A percentile compares a stretch with the other conserved stretches of the same genome.
These are phyloP conservation scores for Anomalospiza imberbis DNA, from an alignment of 2,797 vertebrate species.

Conservation along the genomic window DNA sequence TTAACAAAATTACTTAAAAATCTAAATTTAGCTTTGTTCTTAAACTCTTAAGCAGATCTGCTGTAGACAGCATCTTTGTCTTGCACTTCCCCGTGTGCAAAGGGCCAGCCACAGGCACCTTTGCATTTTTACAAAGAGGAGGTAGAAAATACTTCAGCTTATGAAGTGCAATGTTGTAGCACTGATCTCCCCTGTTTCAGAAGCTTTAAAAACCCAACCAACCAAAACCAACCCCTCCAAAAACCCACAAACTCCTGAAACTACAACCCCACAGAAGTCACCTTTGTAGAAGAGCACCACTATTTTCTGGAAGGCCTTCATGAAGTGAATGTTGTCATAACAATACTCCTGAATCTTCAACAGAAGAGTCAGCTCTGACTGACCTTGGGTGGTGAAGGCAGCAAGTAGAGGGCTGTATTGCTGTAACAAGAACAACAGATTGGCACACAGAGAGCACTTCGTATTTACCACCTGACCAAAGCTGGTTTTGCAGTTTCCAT, in stretches of 20 bases:
- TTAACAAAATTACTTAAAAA: neutral
- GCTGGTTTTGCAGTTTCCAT: neutral
- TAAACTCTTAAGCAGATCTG: neutral
- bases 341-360: slow-evolving; percentile 98
- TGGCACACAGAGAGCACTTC: neutral
- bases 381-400: slow-evolving; percentile 94
- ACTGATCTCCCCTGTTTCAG: neutral
- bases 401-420: slow-evolving; percentile 97
- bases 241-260: neutral
- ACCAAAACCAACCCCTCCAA: neutral
- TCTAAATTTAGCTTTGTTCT: neutral
- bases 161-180: neutral
- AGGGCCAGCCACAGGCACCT: neutral
- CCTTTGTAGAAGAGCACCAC: slow-evolving; percentile 99
- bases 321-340: slow-evolving; percentile 99
- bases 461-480: rapidly evolving
- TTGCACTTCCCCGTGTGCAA: neutral
- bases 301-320: slow-evolving; percentile 99
- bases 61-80: neutral
- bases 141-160: neutral
- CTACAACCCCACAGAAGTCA: slow-evolving; percentile 14
- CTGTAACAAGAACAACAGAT: slow-evolving; percentile 65
- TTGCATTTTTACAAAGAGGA: neutral
- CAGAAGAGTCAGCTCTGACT: slow-evolving; percentile 92
- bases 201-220: neutral